phyloP scores from a whole-genome alignment of 2,797 vertebrate species.

The Arrhamphus sclerolepis region DNA sequence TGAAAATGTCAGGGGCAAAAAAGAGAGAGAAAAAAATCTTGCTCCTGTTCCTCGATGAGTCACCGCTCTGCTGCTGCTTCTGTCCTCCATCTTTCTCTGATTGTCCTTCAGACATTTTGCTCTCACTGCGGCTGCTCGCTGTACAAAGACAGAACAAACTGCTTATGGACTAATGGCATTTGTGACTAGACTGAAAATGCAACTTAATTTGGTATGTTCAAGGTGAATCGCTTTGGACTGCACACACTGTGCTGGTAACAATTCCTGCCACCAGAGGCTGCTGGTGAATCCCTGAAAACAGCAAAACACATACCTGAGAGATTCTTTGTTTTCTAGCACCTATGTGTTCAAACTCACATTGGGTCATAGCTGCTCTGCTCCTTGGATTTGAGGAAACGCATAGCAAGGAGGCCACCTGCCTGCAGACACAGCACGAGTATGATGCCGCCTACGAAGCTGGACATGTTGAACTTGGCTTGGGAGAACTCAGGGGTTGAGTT shows the following conservation, averaged over 20 bases:
- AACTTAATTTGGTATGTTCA: neutral
- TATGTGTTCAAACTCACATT: constrained; percentile 84
- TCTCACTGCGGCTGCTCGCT: constrained; percentile 77
- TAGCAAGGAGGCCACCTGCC: constrained; percentile 84
- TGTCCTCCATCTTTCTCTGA: constrained; percentile 28
- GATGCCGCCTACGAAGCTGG: constrained; percentile 92
- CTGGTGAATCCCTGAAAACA: constrained; percentile 17
- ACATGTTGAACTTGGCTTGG: constrained; percentile 87
- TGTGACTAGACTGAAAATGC: constrained; percentile 29
- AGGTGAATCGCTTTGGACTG: neutral
- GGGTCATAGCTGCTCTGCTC: constrained; percentile 93
- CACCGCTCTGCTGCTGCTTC: constrained; percentile 43
- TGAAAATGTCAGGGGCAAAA: constrained; percentile 32
- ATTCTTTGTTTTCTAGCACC: constrained; percentile 25
- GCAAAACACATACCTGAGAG: neutral
- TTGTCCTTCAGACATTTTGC: constrained; percentile 41
- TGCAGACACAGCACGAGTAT: constrained; percentile 90
- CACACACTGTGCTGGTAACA: neutral
- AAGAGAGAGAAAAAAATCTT: constrained; percentile 26
- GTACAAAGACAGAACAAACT: constrained; percentile 34
- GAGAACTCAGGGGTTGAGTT: constrained; percentile 66
- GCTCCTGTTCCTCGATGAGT: constrained; percentile 64
- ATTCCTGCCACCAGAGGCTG: constrained; percentile 56
- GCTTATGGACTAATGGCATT: constrained; percentile 4
- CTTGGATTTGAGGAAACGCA: constrained; percentile 92